Evolutionary conservation across 2,797 vertebrate species (phyloP), one percentile per base, ranked within the genome.

Genomic region (Fringilla coelebs): DNA sequence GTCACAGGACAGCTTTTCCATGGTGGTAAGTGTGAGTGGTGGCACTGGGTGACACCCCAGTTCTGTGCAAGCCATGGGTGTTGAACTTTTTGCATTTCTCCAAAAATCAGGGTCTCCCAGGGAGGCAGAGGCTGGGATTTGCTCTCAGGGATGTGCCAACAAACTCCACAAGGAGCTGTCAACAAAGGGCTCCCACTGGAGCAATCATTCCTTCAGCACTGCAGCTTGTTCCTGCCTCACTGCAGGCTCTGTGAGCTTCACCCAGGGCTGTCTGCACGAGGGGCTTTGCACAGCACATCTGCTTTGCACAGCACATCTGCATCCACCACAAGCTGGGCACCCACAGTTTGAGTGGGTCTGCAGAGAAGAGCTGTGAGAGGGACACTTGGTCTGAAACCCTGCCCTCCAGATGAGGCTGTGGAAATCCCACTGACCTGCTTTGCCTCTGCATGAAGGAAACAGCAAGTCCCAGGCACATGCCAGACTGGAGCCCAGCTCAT

Each of bases 21-120:
- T 1, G 3, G 46, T 4, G 24, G 9, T 2, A 17, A 22, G 10
- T 0, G 7, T 15, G 40, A 17, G 49, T 21, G 1, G 31, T 31
- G 43, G 22, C 78, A 11, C 57, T 45, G 82, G 10, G 55, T 85
- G 28, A 38, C 31, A 45, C 6, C 58, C 3, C 82, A 26, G 54
- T 6, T 54, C 62, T 19, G 29, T n/a, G 40, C 36, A 8, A 62
- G 26, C 6, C 1, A 3, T 0, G 13, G 6, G 32, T 29, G 15
- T 5, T 6, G 9, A 15, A 3, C 43, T 79, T 72, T 58, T 41
- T 81, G 38, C 16, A 1, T 57, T 78, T 65, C 70, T 40, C 49
- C 79, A 85, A 12, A 67, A 21, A 20, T 1, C 6, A 13, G 32
- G 65, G 73, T 57, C 61, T 60, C 13, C 65, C 2, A 15, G 54